Evolutionary conservation across 2,797 vertebrate species (phyloP).

Genomic region (Fistularia commersonii): DNA sequence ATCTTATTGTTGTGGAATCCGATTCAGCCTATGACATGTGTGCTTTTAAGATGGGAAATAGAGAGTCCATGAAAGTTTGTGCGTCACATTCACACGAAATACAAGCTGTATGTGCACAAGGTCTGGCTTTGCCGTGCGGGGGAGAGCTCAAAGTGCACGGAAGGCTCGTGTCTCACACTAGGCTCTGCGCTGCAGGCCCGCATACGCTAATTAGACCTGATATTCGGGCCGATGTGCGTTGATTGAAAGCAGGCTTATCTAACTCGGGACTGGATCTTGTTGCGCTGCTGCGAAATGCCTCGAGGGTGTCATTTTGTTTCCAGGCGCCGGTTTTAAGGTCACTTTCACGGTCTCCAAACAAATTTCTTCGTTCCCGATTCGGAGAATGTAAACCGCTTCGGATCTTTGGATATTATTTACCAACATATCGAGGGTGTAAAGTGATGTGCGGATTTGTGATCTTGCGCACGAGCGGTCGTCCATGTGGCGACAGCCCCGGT

Average conservation of each 20-base stretch:
- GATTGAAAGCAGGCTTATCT: constrained; percentile 73
- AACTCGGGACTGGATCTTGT: constrained; percentile 58
- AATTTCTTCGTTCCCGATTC: constrained; percentile 47
- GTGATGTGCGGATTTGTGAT: constrained; percentile 41
- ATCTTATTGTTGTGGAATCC: constrained; percentile 68
- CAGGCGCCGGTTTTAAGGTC: constrained; percentile 55
- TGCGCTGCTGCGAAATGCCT: constrained; percentile 42
- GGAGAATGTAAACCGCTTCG: constrained; percentile 44
- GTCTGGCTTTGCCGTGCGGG: constrained; percentile 71
- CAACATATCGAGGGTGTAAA: constrained; percentile 37
- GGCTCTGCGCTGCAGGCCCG: constrained; percentile 58
- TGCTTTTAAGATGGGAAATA: constrained; percentile 70
- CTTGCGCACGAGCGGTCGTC: constrained; percentile 79
- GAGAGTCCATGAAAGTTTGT: constrained; percentile 66
- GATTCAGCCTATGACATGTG: constrained; percentile 70
- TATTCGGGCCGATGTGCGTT: constrained; percentile 70
- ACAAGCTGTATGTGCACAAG: constrained; percentile 57
- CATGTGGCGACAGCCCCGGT: constrained; percentile 73
- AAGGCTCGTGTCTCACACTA: constrained; percentile 69
- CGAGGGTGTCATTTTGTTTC: constrained; percentile 63
- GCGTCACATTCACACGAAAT: constrained; percentile 67
- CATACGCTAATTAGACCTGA: constrained; percentile 73
- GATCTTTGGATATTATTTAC: constrained; percentile 33
- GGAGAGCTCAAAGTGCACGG: constrained; percentile 62
- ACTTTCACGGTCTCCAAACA: constrained; percentile 46